A percentile compares a stretch with the other conserved stretches of the same genome.
These are phyloP conservation scores for Scyliorhinus canicula DNA, from an alignment of 2,797 vertebrate genomes.

Conservation along the genomic window DNA sequence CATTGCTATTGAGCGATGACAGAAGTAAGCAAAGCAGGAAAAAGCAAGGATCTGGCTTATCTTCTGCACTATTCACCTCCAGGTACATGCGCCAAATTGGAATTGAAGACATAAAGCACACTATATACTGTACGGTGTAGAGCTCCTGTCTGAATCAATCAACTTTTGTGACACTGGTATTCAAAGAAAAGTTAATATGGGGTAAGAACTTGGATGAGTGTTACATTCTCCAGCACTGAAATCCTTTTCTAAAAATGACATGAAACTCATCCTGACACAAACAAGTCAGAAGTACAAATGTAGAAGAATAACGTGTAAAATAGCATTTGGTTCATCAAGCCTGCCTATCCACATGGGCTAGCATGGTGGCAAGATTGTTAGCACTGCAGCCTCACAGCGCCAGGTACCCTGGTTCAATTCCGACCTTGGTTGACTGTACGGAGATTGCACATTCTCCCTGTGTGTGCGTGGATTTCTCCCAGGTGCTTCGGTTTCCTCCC, in stretches of 20 bases:
- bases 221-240: not conserved
- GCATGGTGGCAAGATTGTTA: too few relatives aligned
- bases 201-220: not conserved
- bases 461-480: too few relatives aligned
- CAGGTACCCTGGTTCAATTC: too few relatives aligned
- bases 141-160: not conserved
- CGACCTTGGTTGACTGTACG: too few relatives aligned
- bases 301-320: not conserved
- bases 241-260: not conserved
- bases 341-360: too few relatives aligned
- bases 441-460: too few relatives aligned
- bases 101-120: not conserved
- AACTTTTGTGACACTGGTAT: not conserved
- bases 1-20: not conserved
- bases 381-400: too few relatives aligned
- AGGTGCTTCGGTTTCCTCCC: too few relatives aligned
- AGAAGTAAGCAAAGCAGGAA: not conserved
- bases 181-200: not conserved
- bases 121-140: not conserved
- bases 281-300: not conserved
- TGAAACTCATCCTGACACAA: too few relatives aligned
- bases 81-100: not conserved
- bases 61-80: not conserved
- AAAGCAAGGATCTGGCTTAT: not conserved
- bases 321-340: not conserved